Conservation (phyloP, 2,113 vertebrate species). For the Pyxicephalus adspersus region DNA sequence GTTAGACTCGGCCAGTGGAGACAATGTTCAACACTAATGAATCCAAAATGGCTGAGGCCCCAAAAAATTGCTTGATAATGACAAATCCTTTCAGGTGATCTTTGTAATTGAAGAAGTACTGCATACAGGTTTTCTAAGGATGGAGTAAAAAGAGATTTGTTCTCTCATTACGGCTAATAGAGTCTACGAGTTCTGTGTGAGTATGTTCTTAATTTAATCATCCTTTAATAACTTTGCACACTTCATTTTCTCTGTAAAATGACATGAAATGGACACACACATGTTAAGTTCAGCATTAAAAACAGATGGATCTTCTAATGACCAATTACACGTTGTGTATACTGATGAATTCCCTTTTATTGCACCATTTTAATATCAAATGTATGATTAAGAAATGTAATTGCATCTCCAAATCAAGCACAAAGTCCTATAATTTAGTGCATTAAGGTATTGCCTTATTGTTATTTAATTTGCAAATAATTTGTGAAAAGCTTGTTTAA, state of each 20-base stretch:
- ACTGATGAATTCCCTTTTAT: slow-evolving; percentile 90
- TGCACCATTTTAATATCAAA: slow-evolving; percentile 77
- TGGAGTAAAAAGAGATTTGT: slow-evolving; percentile 77
- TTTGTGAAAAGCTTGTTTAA: neutral
- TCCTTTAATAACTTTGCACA: slow-evolving; percentile 83
- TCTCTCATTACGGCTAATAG: slow-evolving; percentile 84
- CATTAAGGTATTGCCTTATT: slow-evolving; percentile 13
- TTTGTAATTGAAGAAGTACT: slow-evolving; percentile 80
- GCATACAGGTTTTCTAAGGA: slow-evolving; percentile 59
- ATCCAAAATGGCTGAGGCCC: slow-evolving; percentile 89
- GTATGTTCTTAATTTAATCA: slow-evolving; percentile 88
- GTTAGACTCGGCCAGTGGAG: slow-evolving; percentile 97
- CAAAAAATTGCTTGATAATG: slow-evolving; percentile 84
- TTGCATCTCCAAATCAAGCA: neutral
- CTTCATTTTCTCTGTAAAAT: slow-evolving; percentile 81
- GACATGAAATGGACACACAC: slow-evolving; percentile 88
- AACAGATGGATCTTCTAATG: slow-evolving; percentile 92
- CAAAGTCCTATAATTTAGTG: neutral
- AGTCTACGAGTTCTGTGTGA: slow-evolving; percentile 80
- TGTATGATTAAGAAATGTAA: slow-evolving; percentile 28
- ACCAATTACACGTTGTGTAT: slow-evolving; percentile 91
- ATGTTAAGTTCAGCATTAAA: slow-evolving; percentile 84
- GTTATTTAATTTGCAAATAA: slow-evolving; percentile 30
- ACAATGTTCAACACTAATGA: slow-evolving; percentile 99
- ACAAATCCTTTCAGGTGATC: slow-evolving; percentile 98